Base-by-base conservation (phyloP, 2,888 invertebrate genomes). In the Poecilobothrus nobilitatus region DNA sequence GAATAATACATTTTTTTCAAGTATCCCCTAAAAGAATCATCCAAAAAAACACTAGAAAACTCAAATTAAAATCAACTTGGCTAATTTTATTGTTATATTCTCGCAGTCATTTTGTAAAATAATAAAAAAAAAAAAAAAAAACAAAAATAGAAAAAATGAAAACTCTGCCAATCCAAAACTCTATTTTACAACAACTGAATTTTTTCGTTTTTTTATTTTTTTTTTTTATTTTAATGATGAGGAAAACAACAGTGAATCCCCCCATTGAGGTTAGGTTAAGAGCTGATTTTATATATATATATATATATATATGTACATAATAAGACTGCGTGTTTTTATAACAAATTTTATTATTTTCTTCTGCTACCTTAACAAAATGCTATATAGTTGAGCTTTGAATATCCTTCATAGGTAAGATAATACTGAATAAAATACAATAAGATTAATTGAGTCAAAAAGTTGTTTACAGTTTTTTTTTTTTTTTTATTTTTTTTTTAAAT, bases 31-130 rank as follows among this genome's bases (percentile, higher is more conserved):
- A 27, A 27, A 27, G 27, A 27, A 27, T 27, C 27, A 27, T 27
- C 2, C 15, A 15, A 53, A 53, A 53, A 53, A 53, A 53, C 53
- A 53, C 53, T 53, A 53, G 53, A 53, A 53, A 53, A 53, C 53
- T 53, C 53, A 53, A 53, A 53, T 53, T 53, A 53, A 53, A 53
- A 53, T 53, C 53, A 53, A 53, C 53, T 53, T 53, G 53, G 53
- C 53, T 53, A 53, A 53, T 53, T 53, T 53, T 53, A 53, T 53
- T 53, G 53, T 53, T 53, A 41, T 41, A 41, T 53, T 53, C 53
- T 53, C n/a, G 53, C 53, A 53, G 53, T 15, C 53, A 53, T 53
- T 53, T 53, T 6, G 15, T n/a, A 53, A 53, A 53, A 53, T 18
- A 53, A 53, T 53, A 53, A 15, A 53, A 53, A 3, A 53, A 53